These are phyloP conservation scores for Euwallacea fornicatus DNA, from an alignment of 1,140 invertebrate genomes.

Conservation along the genomic window DNA sequence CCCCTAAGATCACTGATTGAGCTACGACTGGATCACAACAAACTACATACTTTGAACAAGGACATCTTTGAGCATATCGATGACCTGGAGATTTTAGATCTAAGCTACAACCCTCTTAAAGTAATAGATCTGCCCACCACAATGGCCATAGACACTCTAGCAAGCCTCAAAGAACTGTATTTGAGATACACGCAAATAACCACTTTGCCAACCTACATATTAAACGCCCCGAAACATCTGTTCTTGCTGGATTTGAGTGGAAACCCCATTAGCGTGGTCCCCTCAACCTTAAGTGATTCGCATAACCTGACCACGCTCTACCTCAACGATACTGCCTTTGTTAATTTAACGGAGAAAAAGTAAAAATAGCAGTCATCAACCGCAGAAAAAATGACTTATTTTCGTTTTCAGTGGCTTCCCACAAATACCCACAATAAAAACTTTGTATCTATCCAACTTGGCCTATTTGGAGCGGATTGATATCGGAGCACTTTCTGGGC, in stretches of 20 bases:
- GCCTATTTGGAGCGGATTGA: constrained; percentile 59
- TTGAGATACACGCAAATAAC: constrained; percentile 66
- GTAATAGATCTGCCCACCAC: constrained; percentile 62
- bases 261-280: constrained; percentile 65
- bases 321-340: constrained; percentile 70
- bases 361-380: constrained; percentile 39
- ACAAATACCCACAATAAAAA: constrained; percentile 59
- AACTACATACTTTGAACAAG: constrained; percentile 65
- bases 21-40: constrained; percentile 67
- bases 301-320: constrained; percentile 62
- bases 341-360: constrained; percentile 54
- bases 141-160: constrained; percentile 65
- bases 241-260: constrained; percentile 67
- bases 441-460: constrained; percentile 68
- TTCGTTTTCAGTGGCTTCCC: constrained; percentile 62
- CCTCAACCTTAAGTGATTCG: constrained; percentile 61
- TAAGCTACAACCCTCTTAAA: constrained; percentile 68
- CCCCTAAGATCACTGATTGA: constrained; percentile 63
- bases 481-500: constrained; percentile 55
- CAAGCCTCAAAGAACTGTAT: constrained; percentile 67
- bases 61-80: constrained; percentile 71
- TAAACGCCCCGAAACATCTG: constrained; percentile 67
- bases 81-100: constrained; percentile 63
- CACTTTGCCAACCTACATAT: constrained; percentile 62
- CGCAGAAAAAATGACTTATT: neutral